phyloP scores from a whole-genome alignment of 2,888 invertebrate genomes.

The Luffia ferchaultella region DNA sequence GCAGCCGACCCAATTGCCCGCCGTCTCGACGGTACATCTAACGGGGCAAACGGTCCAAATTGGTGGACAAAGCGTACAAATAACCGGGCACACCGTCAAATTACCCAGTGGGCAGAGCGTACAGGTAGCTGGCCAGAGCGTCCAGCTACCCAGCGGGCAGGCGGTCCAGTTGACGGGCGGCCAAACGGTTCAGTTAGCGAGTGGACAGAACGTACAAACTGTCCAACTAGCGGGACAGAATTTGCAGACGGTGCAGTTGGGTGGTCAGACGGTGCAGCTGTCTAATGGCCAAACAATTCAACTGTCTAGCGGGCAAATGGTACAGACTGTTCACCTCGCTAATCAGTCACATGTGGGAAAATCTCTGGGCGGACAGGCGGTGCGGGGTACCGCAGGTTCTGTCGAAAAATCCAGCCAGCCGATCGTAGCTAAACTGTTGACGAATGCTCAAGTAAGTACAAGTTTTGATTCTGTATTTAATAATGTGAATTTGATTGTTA shows the following conservation, averaged over 20 bases:
- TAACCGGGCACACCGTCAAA: conserved; percentile 56
- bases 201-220: conserved; percentile 61
- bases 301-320: conserved; percentile 37
- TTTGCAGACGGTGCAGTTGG: conserved; percentile 40
- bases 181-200: conserved; percentile 21
- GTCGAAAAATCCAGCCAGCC: conserved; percentile 56
- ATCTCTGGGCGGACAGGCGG: conserved; percentile 36
- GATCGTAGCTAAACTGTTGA: conserved; percentile 76
- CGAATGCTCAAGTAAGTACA: conserved; percentile 69
- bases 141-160: conserved; percentile 40
- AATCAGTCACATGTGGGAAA: conserved; percentile 32
- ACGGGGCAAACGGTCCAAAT: conserved; percentile 46
- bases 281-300: conserved; percentile 43
- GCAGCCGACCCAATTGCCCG: conserved; percentile 24
- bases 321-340: conserved; percentile 43
- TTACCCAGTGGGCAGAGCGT: conserved; percentile 49
- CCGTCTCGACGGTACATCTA: conserved; percentile 36
- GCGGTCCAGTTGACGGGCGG: conserved; percentile 29
- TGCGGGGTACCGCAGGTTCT: conserved; percentile 34
- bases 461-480: conserved; percentile 9
- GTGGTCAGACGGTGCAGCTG: conserved; percentile 43
- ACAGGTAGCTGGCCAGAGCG: conserved; percentile 28
- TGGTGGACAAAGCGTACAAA: conserved; percentile 45
- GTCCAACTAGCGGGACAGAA: conserved; percentile 42
- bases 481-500: no score